Percentiles rank a stretch among this genome's conserved stretches.
These are phyloP conservation scores for Arrhopalites spinosus DNA, from an alignment of 2,888 invertebrate species.

Conservation along the genomic window DNA sequence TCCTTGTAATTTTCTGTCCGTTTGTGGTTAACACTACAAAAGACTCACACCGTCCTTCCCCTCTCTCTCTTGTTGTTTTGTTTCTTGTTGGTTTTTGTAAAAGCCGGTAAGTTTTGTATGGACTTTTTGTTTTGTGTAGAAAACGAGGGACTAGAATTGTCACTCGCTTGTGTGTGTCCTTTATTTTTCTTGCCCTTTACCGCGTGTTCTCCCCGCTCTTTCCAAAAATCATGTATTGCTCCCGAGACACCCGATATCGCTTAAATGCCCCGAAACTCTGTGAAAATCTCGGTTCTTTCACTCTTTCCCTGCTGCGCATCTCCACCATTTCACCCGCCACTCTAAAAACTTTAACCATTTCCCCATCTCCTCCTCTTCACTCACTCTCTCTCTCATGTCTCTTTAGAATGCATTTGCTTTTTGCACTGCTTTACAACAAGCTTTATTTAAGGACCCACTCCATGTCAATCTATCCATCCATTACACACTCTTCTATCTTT, in stretches of 20 bases:
- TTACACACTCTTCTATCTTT: constrained; percentile 5
- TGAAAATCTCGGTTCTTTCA: constrained; percentile 4
- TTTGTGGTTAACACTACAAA: too few species aligned
- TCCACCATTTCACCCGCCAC: constrained; percentile 12
- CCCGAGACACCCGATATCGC: constrained; percentile 46
- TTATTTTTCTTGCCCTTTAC: too few species aligned
- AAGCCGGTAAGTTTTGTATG: too few species aligned
- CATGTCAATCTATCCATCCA: constrained; percentile 14
- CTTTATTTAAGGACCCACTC: constrained; percentile 15
- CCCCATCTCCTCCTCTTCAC: neutral
- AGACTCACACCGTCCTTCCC: too few species aligned
- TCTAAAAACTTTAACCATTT: constrained; percentile 8
- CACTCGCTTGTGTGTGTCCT: constrained; percentile 25
- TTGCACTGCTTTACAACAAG: constrained; percentile 15
- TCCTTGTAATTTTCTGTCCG: too few species aligned
- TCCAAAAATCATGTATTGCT: constrained; percentile 42
- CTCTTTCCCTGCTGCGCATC: neutral
- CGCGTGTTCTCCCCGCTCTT: constrained; percentile 8
- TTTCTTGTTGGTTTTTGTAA: too few species aligned
- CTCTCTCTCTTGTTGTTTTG: too few species aligned
- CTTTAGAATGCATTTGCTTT: constrained; percentile 26
- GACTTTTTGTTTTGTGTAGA: neutral
- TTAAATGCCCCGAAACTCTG: constrained; percentile 40
- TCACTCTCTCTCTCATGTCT: neutral
- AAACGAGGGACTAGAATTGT: too few species aligned